Base-by-base conservation (phyloP, 2,888 invertebrate species). In the Harpalus rufipes region DNA sequence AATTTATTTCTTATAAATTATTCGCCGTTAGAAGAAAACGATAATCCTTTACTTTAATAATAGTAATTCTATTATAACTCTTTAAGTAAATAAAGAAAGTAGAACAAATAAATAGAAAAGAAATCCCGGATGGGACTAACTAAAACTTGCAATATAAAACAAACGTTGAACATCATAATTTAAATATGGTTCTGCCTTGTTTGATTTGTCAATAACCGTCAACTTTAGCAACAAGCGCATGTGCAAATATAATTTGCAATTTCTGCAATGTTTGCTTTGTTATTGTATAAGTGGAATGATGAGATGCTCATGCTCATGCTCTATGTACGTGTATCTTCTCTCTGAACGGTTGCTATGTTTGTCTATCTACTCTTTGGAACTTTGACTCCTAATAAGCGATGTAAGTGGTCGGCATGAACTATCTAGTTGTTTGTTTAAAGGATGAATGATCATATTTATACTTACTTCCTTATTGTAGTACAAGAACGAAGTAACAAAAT, bases 301-400 rank as follows among this genome's bases (percentile, higher is more conserved):
- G 68, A 14, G 68, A 68, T 32, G n/a, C 39, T 68, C 6, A 32
- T 32, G 65, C 65, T 65, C 21, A 32, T 32, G 65, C 39, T 65
- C 21, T 65, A 63, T 65, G 65, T 65, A 21, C 65, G 65, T 32
- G 65, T 32, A 32, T 65, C 65, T 68, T 68, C 68, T 68, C 68
- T 68, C 32, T 68, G 68, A 68, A 68, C 68, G 68, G 68, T 68
- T 68, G 68, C 68, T 68, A 68, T 68, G 68, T 68, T 68, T 68
- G 39, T 39, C 68, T 39, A 68, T 68, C 68, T 32, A 68, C 68
- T 68, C 68, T 68, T 68, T 68, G 68, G 68, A 68, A 68, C 68
- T 68, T 68, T 68, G 68, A 68, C 68, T 68, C 68, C 68, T 68
- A 68, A 68, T 68, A 68, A 68, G 68, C 39, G 6, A 68, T 68